A percentile compares a stretch with the other conserved stretches of the same genome.
phyloP scores from a whole-genome alignment of 2,888 invertebrate species.

The Callimorpha dominula region DNA sequence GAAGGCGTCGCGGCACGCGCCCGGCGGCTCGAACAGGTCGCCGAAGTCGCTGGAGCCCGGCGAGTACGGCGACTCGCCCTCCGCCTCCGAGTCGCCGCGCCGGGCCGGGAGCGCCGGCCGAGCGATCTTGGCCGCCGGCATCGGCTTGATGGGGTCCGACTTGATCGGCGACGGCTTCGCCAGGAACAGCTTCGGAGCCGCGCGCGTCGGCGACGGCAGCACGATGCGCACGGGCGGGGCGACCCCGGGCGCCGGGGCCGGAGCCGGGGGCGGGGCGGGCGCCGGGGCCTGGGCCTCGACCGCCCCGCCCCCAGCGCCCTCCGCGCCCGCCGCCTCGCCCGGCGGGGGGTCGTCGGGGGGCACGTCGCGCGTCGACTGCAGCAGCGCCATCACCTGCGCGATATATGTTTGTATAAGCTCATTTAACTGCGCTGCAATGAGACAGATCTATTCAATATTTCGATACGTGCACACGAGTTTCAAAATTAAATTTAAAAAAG shows the following conservation, averaged over 20 bases:
- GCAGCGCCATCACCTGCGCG: conserved; percentile 82
- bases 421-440: too few relatives aligned
- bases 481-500: too few relatives aligned
- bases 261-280: conserved; percentile 58
- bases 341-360: conserved; percentile 75
- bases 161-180: conserved; percentile 85
- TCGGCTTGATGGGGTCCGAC: conserved; percentile 87
- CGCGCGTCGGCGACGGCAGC: conserved; percentile 82
- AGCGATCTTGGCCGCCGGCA: conserved; percentile 72
- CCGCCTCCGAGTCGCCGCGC: conserved; percentile 83
- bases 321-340: conserved; percentile 69
- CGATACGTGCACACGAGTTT: too few relatives aligned
- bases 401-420: too few relatives aligned
- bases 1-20: conserved; percentile 73
- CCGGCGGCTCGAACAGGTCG: conserved; percentile 94
- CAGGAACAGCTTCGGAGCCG: conserved; percentile 84
- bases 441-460: too few relatives aligned
- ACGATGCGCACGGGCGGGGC: conserved; percentile 74
- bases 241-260: conserved; percentile 29
- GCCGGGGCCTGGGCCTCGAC: conserved; percentile 44
- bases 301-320: conserved; percentile 44
- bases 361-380: conserved; percentile 72
- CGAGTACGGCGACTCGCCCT: conserved; percentile 93
- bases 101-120: conserved; percentile 59
- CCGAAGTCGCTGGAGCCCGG: conserved; percentile 96